These are phyloP conservation scores for Ptychobarbus kaznakovi DNA, from an alignment of 2,797 vertebrate species.

Conservation along the genomic window DNA sequence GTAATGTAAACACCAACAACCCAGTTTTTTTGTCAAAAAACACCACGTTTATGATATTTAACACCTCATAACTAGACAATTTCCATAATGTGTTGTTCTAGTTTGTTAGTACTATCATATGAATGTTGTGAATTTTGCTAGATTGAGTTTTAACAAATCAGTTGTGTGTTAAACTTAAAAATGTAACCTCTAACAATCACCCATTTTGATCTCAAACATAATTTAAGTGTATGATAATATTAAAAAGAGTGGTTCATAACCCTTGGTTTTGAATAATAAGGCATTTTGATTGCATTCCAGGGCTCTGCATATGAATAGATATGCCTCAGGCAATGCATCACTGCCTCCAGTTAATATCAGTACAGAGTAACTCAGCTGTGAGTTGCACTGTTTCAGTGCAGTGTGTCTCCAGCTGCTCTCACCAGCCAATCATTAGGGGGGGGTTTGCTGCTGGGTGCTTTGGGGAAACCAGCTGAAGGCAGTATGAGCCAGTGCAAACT, in stretches of 20 bases:
- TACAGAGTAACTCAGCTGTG: conserved; percentile 47
- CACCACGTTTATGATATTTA: background rate
- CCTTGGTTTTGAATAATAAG: background rate
- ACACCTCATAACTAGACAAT: background rate
- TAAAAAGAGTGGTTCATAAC: background rate
- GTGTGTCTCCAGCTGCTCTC: conserved; percentile 70
- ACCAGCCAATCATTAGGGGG: conserved; percentile 66
- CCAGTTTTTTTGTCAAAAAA: background rate
- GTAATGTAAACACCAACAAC: background rate
- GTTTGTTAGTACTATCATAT: background rate
- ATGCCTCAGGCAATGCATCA: conserved; percentile 27
- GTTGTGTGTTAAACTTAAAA: background rate
- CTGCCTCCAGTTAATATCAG: conserved; percentile 48
- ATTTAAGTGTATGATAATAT: background rate
- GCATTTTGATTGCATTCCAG: conserved; percentile 6
- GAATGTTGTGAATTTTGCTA: background rate
- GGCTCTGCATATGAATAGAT: conserved; percentile 30
- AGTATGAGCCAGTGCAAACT: conserved; percentile 72
- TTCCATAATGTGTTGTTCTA: background rate
- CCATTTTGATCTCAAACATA: background rate
- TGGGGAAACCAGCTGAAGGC: conserved; percentile 77
- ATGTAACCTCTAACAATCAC: background rate
- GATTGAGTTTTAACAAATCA: background rate
- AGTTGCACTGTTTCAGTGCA: conserved; percentile 50
- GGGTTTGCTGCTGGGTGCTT: conserved; percentile 72